Conservation (phyloP, 2,888 invertebrate genomes). For the Phytoseiulus persimilis region DNA sequence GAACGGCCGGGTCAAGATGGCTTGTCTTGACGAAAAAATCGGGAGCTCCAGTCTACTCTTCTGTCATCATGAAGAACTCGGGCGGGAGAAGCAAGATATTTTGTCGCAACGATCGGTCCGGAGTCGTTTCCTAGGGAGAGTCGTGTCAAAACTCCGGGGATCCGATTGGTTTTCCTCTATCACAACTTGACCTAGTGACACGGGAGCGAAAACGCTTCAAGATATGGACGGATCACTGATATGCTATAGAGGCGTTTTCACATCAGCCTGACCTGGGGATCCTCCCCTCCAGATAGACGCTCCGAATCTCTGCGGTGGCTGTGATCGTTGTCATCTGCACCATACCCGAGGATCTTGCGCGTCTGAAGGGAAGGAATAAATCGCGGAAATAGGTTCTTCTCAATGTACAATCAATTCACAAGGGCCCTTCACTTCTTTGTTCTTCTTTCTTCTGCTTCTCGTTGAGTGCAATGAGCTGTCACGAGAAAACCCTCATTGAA, state of each 20-base stretch:
- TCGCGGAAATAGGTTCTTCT: neutral
- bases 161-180: neutral
- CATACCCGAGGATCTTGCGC: neutral
- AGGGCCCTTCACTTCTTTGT: neutral
- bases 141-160: neutral
- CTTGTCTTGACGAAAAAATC: neutral
- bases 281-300: neutral
- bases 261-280: neutral
- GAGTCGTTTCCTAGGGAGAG: no score
- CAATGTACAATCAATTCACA: neutral
- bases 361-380: neutral
- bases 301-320: neutral
- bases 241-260: neutral
- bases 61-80: no score
- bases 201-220: neutral
- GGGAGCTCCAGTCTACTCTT: no score
- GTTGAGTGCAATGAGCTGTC: neutral
- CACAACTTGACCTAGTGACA: neutral
- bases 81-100: no score
- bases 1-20: no score
- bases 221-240: slow-evolving; percentile 37
- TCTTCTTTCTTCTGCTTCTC: neutral
- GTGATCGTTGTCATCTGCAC: neutral
- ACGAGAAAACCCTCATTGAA: neutral
- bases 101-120: no score